Percentiles rank a stretch among this genome's conserved stretches.
These are phyloP conservation scores for Antidorcas marsupialis DNA, from an alignment of 2,113 vertebrate species.

Conservation along the genomic window DNA sequence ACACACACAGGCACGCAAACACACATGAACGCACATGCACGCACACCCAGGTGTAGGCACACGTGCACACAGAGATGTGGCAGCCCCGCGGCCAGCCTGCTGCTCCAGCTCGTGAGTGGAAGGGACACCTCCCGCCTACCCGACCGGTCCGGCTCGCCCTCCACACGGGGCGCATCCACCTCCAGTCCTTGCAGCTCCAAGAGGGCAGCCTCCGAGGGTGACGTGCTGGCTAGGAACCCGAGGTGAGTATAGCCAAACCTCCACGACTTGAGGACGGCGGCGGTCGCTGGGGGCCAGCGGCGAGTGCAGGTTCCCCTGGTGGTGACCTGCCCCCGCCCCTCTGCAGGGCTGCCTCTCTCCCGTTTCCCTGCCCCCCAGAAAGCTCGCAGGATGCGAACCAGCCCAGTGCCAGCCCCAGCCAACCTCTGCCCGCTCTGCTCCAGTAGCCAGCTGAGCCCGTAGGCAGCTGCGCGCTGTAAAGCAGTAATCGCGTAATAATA, in stretches of 20 bases:
- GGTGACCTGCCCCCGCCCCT: background rate
- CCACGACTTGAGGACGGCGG: background rate
- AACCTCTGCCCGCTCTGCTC: background rate
- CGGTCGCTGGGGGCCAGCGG: background rate
- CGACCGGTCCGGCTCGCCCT: background rate
- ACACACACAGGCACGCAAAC: background rate
- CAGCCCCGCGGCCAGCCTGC: background rate
- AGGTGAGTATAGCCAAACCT: background rate
- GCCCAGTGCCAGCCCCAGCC: background rate
- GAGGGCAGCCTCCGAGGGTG: background rate
- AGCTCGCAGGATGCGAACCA: background rate
- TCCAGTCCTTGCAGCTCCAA: background rate
- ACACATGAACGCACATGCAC: background rate
- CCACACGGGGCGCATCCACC: background rate
- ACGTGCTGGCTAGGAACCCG: background rate
- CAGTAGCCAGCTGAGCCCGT: background rate
- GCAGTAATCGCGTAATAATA: background rate
- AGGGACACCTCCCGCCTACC: background rate
- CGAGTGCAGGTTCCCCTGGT: rapidly evolving
- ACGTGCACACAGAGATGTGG: background rate
- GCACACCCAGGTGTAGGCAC: background rate
- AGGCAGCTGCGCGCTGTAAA: background rate
- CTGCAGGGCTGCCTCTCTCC: background rate
- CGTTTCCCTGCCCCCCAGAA: background rate
- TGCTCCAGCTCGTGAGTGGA: background rate